phyloP scores from a whole-genome alignment of 2,888 invertebrate genomes.

The Maniola hyperantus region DNA sequence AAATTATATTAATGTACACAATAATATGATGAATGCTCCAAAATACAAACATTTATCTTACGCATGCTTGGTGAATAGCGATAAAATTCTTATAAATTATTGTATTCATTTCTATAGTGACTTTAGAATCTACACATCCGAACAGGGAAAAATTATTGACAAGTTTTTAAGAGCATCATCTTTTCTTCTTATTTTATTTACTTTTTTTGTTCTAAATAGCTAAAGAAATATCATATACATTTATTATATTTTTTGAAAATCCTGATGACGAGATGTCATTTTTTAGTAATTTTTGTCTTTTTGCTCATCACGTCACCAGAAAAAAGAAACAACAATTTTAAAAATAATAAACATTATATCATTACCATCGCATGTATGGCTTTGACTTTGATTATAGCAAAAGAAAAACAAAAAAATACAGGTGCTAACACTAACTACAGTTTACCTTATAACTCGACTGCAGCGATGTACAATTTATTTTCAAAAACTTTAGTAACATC shows the following conservation, averaged over 20 bases:
- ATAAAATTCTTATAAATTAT: constrained; percentile 7
- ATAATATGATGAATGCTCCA: constrained; percentile 11
- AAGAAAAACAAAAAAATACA: constrained; percentile 17
- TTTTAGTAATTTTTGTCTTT: background rate
- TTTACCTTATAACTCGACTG: constrained; percentile 40
- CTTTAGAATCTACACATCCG: background rate
- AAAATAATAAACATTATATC: constrained; percentile 3
- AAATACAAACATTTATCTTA: constrained; percentile 18
- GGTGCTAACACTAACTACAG: constrained; percentile 37
- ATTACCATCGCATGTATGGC: background rate
- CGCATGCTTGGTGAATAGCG: constrained; percentile 20
- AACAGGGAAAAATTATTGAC: background rate
- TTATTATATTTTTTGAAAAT: constrained; percentile 5
- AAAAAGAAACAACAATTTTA: constrained; percentile 17
- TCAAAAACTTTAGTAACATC: constrained; percentile 34
- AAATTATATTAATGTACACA: background rate
- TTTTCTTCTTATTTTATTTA: background rate
- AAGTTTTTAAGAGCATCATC: constrained; percentile 12
- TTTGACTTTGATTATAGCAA: background rate
- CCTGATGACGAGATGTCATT: constrained; percentile 21
- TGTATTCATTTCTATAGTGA: constrained; percentile 28
- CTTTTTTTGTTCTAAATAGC: background rate
- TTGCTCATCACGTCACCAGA: constrained; percentile 24
- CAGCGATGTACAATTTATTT: constrained; percentile 40
- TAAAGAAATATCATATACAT: background rate